phyloP scores from a whole-genome alignment of 2,797 vertebrate species.

The Prionace glauca region DNA sequence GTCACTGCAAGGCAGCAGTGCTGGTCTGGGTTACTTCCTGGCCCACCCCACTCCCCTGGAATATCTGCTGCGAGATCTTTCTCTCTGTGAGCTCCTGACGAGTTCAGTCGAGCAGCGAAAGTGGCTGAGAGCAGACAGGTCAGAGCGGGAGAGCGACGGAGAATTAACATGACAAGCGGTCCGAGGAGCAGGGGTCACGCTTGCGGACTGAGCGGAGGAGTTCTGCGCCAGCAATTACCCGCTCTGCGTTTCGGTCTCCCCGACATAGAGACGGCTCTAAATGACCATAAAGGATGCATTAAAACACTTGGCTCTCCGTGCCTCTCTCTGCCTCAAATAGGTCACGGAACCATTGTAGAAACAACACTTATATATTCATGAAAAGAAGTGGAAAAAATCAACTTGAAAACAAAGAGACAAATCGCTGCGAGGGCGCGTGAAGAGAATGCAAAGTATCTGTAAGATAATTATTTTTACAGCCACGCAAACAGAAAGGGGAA shows the following conservation, averaged over 20 bases:
- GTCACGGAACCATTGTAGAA: background rate
- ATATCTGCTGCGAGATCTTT: too few species aligned
- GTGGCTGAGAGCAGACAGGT: background rate
- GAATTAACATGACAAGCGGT: background rate
- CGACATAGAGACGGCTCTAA: background rate
- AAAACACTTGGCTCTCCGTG: background rate
- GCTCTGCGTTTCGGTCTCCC: background rate
- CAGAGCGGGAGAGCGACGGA: background rate
- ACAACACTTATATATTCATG: background rate
- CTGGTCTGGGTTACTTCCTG: too few species aligned
- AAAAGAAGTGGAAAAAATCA: background rate
- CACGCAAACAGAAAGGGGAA: background rate
- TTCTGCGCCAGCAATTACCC: background rate
- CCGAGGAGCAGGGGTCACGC: background rate
- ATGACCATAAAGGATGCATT: background rate
- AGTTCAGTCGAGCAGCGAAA: background rate
- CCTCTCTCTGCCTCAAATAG: background rate
- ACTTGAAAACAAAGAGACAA: background rate
- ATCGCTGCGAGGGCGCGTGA: background rate
- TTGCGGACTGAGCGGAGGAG: background rate
- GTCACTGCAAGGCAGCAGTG: too few species aligned
- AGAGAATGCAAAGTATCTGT: background rate
- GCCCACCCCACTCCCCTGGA: too few species aligned
- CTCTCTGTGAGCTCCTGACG: too few species aligned
- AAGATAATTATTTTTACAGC: background rate